These are phyloP conservation scores for Xanthorhoe spadicearia DNA, from an alignment of 2,888 invertebrate species.

Conservation along the genomic window DNA sequence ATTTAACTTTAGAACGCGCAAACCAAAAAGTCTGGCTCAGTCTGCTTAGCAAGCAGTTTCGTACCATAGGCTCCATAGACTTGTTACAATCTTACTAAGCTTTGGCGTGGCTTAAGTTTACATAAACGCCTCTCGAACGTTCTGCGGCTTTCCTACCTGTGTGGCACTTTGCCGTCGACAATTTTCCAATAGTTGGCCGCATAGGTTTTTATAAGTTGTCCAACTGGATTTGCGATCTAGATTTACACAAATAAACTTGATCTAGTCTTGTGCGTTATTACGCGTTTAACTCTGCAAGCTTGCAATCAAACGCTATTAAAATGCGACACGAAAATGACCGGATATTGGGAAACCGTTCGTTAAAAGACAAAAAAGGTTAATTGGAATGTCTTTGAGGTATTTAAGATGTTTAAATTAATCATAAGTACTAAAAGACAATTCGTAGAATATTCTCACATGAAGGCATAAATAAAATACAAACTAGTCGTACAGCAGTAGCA, in stretches of 20 bases:
- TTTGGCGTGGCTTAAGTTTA: conserved; percentile 37
- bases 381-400: neutral
- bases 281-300: conserved; percentile 23
- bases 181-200: conserved; percentile 57
- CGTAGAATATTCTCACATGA: neutral
- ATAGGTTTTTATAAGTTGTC: conserved; percentile 44
- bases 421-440: neutral
- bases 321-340: conserved; percentile 17
- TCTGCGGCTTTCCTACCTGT: conserved; percentile 68
- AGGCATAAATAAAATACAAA: neutral
- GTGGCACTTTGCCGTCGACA: conserved; percentile 47
- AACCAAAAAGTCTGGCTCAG: conserved; percentile 36
- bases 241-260: conserved; percentile 64
- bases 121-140: conserved; percentile 62
- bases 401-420: neutral
- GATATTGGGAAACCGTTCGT: conserved; percentile 9
- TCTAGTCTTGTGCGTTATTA: conserved; percentile 50
- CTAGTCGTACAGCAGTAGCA: neutral
- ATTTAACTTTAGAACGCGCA: conserved; percentile 20
- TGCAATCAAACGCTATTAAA: conserved; percentile 21
- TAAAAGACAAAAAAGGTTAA: conserved; percentile 4
- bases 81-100: conserved; percentile 20
- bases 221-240: conserved; percentile 50
- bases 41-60: conserved; percentile 35
- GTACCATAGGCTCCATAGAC: conserved; percentile 50